Conservation (phyloP, 2,113 vertebrate genomes). For the Spea bombifrons region DNA sequence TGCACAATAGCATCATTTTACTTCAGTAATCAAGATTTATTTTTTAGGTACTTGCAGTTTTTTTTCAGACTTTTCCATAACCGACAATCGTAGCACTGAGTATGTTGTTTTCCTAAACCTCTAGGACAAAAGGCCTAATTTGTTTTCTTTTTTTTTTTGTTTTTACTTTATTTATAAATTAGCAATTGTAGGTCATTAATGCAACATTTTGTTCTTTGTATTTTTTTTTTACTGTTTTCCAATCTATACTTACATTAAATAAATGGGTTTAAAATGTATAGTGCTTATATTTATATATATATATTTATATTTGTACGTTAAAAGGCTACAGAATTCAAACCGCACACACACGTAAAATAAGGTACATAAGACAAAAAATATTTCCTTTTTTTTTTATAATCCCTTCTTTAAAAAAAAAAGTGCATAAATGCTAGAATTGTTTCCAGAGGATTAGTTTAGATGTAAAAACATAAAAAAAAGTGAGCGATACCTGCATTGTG, state of each 20-base stretch:
- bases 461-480: slow-evolving; percentile 67
- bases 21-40: slow-evolving; percentile 52
- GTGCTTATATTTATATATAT: slow-evolving; percentile 59
- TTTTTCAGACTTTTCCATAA: slow-evolving; percentile 54
- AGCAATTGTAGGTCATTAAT: slow-evolving; percentile 11
- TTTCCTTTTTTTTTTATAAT: slow-evolving; percentile 52
- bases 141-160: slow-evolving; percentile 46
- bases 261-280: slow-evolving; percentile 65
- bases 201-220: slow-evolving; percentile 47
- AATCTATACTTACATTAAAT: slow-evolving; percentile 54
- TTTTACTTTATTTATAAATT: slow-evolving; percentile 41
- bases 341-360: slow-evolving; percentile 53
- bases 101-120: slow-evolving; percentile 53
- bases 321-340: slow-evolving; percentile 62
- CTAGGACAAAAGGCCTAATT: slow-evolving; percentile 54
- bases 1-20: slow-evolving; percentile 43
- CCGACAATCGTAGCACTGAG: slow-evolving; percentile 61
- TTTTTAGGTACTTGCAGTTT: slow-evolving; percentile 57
- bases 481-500: slow-evolving; percentile 56
- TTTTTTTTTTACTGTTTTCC: slow-evolving; percentile 40
- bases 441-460: slow-evolving; percentile 57
- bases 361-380: slow-evolving; percentile 53
- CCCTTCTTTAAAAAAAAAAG: slow-evolving; percentile 60
- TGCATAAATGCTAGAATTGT: slow-evolving; percentile 57
- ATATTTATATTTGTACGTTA: slow-evolving; percentile 53